A percentile compares a stretch with the other conserved stretches of the same genome.
phyloP scores from a whole-genome alignment of 2,797 vertebrate species.

The Sebastiscus albofasciatus region DNA sequence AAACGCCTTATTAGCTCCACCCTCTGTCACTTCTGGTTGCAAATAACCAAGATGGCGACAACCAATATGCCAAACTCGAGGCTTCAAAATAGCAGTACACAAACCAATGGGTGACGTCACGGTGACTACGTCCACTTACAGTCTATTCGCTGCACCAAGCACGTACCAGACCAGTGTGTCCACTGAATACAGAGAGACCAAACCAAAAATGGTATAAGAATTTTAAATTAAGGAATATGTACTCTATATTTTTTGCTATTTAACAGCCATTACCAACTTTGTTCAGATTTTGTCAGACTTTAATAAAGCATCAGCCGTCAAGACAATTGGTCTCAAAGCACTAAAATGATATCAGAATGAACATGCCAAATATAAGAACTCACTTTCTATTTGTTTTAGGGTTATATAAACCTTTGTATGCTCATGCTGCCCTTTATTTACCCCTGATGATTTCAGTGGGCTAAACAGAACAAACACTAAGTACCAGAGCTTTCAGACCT shows the following conservation, averaged over 20 bases:
- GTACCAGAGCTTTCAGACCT: not conserved
- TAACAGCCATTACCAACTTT: not conserved
- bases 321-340: not conserved
- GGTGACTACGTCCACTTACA: too few relatives aligned
- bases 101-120: too few relatives aligned
- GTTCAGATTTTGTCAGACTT: not conserved
- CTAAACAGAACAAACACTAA: not conserved
- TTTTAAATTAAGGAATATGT: not conserved
- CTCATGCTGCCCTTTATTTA: slow-evolving; percentile 6
- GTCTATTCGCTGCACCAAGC: too few relatives aligned
- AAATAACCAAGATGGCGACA: too few relatives aligned
- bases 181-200: not conserved
- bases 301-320: not conserved
- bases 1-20: too few relatives aligned
- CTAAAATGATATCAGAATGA: not conserved
- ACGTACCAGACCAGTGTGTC: not conserved
- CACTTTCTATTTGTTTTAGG: not conserved
- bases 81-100: too few relatives aligned
- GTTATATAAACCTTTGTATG: not conserved
- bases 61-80: too few relatives aligned
- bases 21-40: too few relatives aligned
- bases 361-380: not conserved
- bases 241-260: not conserved
- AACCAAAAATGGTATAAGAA: not conserved
- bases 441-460: slow-evolving; percentile 1